Base-by-base conservation (phyloP, 2,888 invertebrate species). In the Volucella bombylans region DNA sequence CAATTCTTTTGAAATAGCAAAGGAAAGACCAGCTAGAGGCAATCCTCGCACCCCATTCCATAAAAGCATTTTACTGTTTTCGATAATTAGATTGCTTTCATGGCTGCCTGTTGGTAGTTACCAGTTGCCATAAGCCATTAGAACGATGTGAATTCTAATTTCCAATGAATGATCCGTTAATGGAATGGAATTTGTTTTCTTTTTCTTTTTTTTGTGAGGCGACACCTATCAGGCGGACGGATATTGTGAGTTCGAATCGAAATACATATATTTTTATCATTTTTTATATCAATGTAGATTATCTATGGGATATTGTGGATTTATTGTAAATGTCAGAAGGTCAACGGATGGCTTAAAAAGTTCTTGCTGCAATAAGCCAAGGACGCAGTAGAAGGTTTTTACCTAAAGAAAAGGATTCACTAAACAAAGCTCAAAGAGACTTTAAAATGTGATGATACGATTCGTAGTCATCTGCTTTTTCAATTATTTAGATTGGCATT, bases 141-240 rank as follows among this genome's bases (percentile, higher is more conserved):
- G 6, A 4, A 31, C 6, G 31, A 31, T 4, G 31, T 55, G 8
- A n/a, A 3, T 1, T 45, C 12, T 23, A n/a, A 45, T 31, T 61
- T 61, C 45, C 14, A 23, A 31, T 18, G 45, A 61, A 45, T 61
- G 61, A 47, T 61, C 38, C 64, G 31, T 64, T 64, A 49, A 15
- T 49, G 31, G 18, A 64, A 47, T 47, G 62, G 31, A 62, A 23
- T 47, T 45, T n/a, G 31, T 4, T 31, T 14, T 61, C 18, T 23
- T 23, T 23, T 23, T n/a, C 2, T 23, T 23, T 23, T 18, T 18
- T 61, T 45, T n/a, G 12, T n/a, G 23, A n/a, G 31, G n/a, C 45
- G 62, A 14, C 31, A 62, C 49, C 39, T 62, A n/a, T 41, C 39
- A 14, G 12, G 31, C 12, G 47, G 8, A 47, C 6, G 15, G 2